Percentiles rank a stretch among this genome's conserved stretches.
Conservation (phyloP, 2,888 invertebrate species). For the Drosophila percnosoma region DNA sequence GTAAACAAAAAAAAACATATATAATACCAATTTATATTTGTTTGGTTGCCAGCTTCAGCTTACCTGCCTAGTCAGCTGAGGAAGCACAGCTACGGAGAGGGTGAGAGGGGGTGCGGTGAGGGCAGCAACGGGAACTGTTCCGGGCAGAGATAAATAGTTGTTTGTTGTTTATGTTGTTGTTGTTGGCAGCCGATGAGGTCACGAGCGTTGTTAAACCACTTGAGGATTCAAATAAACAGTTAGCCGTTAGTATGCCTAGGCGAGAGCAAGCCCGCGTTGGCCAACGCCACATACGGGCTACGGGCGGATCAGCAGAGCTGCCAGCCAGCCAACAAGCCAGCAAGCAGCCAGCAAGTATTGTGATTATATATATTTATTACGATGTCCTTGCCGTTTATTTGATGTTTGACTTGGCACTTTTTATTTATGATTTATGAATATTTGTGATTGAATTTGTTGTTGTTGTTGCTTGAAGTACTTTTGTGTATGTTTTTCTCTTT, state of each 20-base stretch:
- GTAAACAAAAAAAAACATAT: neutral
- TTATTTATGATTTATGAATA: slow-evolving; percentile 1
- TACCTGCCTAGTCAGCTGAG: slow-evolving; percentile 22
- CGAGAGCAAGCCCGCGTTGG: slow-evolving; percentile 49
- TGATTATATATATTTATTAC: slow-evolving; percentile 1
- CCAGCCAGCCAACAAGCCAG: slow-evolving; percentile 9
- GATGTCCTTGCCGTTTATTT: slow-evolving; percentile 22
- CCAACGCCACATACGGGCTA: slow-evolving; percentile 70
- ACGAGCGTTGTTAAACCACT: slow-evolving; percentile 57
- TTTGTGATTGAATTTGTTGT: neutral
- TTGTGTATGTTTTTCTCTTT: slow-evolving; percentile 7
- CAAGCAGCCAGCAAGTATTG: slow-evolving; percentile 4
- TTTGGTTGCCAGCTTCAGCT: slow-evolving; percentile 3
- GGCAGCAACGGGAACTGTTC: neutral
- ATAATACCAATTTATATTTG: neutral
- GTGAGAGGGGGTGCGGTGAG: neutral
- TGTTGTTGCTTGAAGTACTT: slow-evolving; percentile 11
- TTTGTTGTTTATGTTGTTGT: slow-evolving; percentile 7
- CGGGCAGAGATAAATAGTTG: slow-evolving; percentile 5
- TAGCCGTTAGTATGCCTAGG: slow-evolving; percentile 28
- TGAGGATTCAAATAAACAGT: slow-evolving; percentile 51
- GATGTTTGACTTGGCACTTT: slow-evolving; percentile 4
- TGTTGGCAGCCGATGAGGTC: slow-evolving; percentile 62
- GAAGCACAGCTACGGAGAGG: neutral
- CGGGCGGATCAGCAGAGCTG: slow-evolving; percentile 24